These are phyloP conservation scores for Neolamprologus sp. DNA, from an alignment of 2,113 vertebrate species.

Conservation along the genomic window DNA sequence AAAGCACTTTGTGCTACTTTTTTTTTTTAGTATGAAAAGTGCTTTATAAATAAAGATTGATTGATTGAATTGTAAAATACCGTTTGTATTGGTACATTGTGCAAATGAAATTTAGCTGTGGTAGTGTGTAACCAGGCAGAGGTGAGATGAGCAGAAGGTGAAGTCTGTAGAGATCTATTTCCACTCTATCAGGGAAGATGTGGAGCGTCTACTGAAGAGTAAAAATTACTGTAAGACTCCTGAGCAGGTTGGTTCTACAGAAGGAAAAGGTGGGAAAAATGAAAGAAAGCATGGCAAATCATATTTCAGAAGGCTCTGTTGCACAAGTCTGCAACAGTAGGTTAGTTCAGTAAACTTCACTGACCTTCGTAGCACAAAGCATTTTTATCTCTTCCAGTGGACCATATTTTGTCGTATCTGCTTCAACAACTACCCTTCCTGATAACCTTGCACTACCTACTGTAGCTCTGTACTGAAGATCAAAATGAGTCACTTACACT, in stretches of 20 bases:
- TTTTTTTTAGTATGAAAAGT: too few species aligned
- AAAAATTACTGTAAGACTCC: not conserved
- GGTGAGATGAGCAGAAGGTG: not conserved
- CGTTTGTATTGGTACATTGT: not conserved
- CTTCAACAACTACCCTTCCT: not conserved
- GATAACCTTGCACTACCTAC: slow-evolving; percentile 37
- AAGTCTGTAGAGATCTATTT: slow-evolving; percentile 1
- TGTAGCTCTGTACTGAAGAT: not conserved
- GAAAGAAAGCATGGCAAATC: slow-evolving; percentile 8
- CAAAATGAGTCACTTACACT: not conserved
- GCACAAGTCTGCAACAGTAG: slow-evolving; percentile 23
- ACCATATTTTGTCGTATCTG: slow-evolving; percentile 17
- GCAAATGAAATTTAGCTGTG: not conserved
- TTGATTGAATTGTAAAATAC: not conserved
- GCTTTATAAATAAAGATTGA: too few species aligned
- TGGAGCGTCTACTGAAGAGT: not conserved
- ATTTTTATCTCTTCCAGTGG: slow-evolving; percentile 19
- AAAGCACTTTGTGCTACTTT: too few species aligned
- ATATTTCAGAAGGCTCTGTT: slow-evolving; percentile 30
- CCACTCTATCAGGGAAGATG: not conserved
- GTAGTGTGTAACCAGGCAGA: not conserved
- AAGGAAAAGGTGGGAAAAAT: slow-evolving; percentile 25
- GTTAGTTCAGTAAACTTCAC: slow-evolving; percentile 9
- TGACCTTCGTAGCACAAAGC: not conserved
- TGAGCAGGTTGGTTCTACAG: not conserved